Base-by-base conservation (phyloP, 1,140 invertebrate genomes). In the Saccostrea glomerata region DNA sequence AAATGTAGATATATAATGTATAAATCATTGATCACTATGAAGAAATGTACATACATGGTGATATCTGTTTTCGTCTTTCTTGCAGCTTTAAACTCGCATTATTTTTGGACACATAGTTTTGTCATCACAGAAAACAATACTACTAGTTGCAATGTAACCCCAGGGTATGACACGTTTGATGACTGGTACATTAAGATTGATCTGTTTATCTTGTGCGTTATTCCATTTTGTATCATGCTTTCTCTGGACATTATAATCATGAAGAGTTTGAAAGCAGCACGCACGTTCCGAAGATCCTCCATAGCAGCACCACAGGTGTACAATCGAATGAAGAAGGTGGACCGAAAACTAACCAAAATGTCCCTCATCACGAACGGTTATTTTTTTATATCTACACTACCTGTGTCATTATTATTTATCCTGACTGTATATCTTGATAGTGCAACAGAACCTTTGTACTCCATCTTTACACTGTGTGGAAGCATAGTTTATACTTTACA, bases 401-500 rank as follows among this genome's bases (percentile, higher is more conserved):
- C 93, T 0, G 89, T 91, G 15, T 89, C 88, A n/a, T 82, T 93
- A 12, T 91, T 91, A 82, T 91, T 91, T 25, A 91, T 93, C 36
- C 58, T 90, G 84, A 91, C 90, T 25, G 87, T 89, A 12, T 92
- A 82, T 30, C 25, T 87, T 9, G 20, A 82, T 66, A 85, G 66
- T 17, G 58, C 58, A 13, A 15, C 84, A 13, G 66, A 23, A 3
- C 0, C 30, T 7, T 36, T 56, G 4, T 47, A 66, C 23, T 85
- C 86, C 11, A 84, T 60, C 40, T 87, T 92, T 66, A 86, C 91
- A 63, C 56, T 96, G 0, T 92, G 96, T 25, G 96, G 97, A 91
- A 96, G 96, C 66, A 94, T 95, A 87, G 93, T 93, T 87, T 96
- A 95, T 89, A 93, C 95, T 23, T 94, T 97, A 20, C 98, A 97